Percentiles rank a stretch among this genome's conserved stretches.
Conservation (phyloP, 1,140 invertebrate species). For the Drosophila subobscura region DNA sequence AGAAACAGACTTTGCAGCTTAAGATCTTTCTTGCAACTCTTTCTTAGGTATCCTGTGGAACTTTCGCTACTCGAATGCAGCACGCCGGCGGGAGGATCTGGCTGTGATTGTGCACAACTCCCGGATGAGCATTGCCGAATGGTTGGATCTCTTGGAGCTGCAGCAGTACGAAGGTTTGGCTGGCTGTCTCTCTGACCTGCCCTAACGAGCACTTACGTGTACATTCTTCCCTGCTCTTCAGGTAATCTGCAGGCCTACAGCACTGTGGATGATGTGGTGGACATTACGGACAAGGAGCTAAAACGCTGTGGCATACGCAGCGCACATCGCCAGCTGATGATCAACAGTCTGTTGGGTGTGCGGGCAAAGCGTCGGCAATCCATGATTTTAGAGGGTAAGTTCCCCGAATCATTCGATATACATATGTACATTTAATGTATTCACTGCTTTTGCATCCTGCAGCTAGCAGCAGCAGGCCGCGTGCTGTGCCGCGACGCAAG, state of each 20-base stretch:
- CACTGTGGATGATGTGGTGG: conserved; percentile 86
- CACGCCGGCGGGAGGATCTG: conserved; percentile 59
- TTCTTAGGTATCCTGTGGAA: conserved; percentile 76
- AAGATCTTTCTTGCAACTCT: background rate
- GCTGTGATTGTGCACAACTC: conserved; percentile 74
- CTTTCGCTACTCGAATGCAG: conserved; percentile 71
- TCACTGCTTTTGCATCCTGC: conserved; percentile 1
- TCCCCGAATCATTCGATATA: background rate
- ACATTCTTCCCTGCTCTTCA: conserved; percentile 10
- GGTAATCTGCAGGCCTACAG: conserved; percentile 83
- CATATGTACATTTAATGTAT: background rate
- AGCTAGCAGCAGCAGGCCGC: conserved; percentile 34
- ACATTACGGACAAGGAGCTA: conserved; percentile 86
- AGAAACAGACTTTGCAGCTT: too few relatives aligned
- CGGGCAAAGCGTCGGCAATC: conserved; percentile 84
- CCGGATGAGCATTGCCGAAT: conserved; percentile 67
- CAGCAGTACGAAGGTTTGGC: conserved; percentile 72
- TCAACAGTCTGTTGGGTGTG: conserved; percentile 87
- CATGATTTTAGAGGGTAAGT: conserved; percentile 73
- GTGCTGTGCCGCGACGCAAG: conserved; percentile 53
- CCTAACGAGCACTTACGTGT: background rate
- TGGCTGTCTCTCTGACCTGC: background rate
- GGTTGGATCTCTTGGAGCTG: conserved; percentile 73
- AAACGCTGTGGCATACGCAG: conserved; percentile 87
- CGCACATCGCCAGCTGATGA: conserved; percentile 86